Percentiles rank a stretch among this genome's conserved stretches.
phyloP scores from a whole-genome alignment of 2,888 invertebrate species.

The Tholera decimalis region DNA sequence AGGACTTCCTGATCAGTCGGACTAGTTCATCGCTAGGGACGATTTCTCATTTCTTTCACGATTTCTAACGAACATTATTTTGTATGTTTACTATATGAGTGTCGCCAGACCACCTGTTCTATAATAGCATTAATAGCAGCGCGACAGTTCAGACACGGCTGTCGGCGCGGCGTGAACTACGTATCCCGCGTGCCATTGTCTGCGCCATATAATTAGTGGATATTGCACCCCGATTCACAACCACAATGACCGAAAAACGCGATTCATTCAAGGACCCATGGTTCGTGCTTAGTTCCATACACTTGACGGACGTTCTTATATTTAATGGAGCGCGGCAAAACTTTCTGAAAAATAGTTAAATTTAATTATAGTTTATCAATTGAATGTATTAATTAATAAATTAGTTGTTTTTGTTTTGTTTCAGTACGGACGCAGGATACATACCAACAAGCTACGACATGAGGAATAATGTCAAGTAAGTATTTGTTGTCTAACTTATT shows the following conservation, averaged over 20 bases:
- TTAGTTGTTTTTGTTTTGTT: constrained; percentile 68
- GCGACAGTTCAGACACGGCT: constrained; percentile 64
- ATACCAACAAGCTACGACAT: constrained; percentile 85
- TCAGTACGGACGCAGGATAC: constrained; percentile 87
- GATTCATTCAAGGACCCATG: constrained; percentile 68
- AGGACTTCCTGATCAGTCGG: constrained; percentile 11
- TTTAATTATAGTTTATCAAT: neutral
- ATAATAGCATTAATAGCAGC: constrained; percentile 63
- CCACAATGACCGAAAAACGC: constrained; percentile 74
- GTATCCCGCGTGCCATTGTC: constrained; percentile 73
- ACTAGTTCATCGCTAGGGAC: constrained; percentile 2
- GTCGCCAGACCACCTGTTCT: constrained; percentile 67
- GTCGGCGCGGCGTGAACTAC: constrained; percentile 70
- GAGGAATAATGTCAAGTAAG: constrained; percentile 86
- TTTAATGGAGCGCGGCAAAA: constrained; percentile 7
- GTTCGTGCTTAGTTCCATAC: constrained; percentile 55
- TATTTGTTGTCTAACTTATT: neutral
- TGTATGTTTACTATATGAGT: constrained; percentile 50
- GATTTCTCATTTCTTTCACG: constrained; percentile 31
- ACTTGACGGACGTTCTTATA: constrained; percentile 5
- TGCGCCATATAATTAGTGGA: constrained; percentile 75
- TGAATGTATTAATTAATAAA: neutral
- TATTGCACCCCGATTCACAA: constrained; percentile 76
- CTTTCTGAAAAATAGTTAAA: neutral
- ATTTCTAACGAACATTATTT: constrained; percentile 43